Percentiles rank a stretch among this genome's conserved stretches.
Evolutionary conservation across 2,888 invertebrate species (phyloP).

Genomic region (Drosophila anceps): DNA sequence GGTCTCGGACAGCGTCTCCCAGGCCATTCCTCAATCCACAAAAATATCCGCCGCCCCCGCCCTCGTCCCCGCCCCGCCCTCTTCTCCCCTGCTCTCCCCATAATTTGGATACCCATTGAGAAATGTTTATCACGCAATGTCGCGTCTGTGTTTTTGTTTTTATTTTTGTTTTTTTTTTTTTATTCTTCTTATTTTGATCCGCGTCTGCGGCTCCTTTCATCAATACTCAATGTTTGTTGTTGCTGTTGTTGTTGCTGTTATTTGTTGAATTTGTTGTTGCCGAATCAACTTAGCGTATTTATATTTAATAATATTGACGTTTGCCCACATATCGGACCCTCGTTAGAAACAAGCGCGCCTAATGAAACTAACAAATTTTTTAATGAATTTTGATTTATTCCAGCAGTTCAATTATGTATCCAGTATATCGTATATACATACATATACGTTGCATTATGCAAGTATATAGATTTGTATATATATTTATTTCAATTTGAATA

Average conservation of each 20-base stretch:
- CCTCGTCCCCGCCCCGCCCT: not conserved
- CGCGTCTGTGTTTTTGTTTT: constrained; percentile 58
- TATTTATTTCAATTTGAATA: not conserved
- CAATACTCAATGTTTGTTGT: constrained; percentile 40
- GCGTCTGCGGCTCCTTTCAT: constrained; percentile 71
- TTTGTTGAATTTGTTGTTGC: constrained; percentile 28
- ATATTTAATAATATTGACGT: constrained; percentile 74
- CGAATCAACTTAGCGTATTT: constrained; percentile 42
- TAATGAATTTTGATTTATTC: constrained; percentile 31
- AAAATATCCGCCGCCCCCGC: not conserved
- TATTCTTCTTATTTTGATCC: constrained; percentile 11
- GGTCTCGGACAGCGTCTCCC: constrained; percentile 26
- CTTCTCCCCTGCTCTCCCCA: not conserved
- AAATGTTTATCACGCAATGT: constrained; percentile 82
- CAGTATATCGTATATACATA: not conserved
- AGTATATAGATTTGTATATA: not conserved
- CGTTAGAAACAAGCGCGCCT: constrained; percentile 65
- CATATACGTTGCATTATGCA: not conserved
- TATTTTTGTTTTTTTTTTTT: not conserved
- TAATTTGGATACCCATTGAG: constrained; percentile 57
- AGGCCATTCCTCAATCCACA: constrained; percentile 18
- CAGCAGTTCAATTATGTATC: not conserved
- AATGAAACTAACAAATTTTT: constrained; percentile 45
- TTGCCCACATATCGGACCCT: constrained; percentile 70
- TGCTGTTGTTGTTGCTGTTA: constrained; percentile 25